phyloP scores from a whole-genome alignment of 2,888 invertebrate genomes.

The Onchidella celtica region DNA sequence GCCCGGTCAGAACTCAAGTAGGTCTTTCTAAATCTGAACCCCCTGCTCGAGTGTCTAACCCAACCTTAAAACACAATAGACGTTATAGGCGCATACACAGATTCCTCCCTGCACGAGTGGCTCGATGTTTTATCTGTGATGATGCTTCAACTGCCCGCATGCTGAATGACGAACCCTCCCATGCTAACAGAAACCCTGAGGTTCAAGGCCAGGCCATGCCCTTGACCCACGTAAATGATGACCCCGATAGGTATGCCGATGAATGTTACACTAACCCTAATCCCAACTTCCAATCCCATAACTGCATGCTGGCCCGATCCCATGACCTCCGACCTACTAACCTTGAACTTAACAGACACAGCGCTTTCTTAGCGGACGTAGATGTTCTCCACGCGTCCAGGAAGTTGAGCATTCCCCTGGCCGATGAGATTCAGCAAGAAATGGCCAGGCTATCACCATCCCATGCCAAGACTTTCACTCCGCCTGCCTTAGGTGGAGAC shows the following conservation, averaged over 20 bases:
- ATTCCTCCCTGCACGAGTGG: slow-evolving; percentile 19
- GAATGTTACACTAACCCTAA: slow-evolving; percentile 25
- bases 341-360: slow-evolving; percentile 20
- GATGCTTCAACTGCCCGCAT: background rate
- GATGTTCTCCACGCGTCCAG: background rate
- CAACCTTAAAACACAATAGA: slow-evolving; percentile 21
- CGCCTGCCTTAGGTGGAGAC: background rate
- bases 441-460: background rate
- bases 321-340: slow-evolving; percentile 28
- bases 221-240: background rate
- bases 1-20: background rate
- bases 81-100: slow-evolving; percentile 28
- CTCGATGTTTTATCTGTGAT: slow-evolving; percentile 9
- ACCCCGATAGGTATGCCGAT: background rate
- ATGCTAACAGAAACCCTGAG: background rate
- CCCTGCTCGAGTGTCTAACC: background rate
- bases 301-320: slow-evolving; percentile 35
- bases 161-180: background rate
- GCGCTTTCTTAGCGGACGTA: background rate
- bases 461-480: background rate
- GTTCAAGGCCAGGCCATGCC: slow-evolving; percentile 13
- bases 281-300: slow-evolving; percentile 27
- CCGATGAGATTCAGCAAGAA: background rate
- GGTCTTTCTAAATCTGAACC: background rate
- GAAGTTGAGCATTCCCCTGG: background rate